Percentiles rank a stretch among this genome's conserved stretches.
phyloP scores from a whole-genome alignment of 2,797 vertebrate species.

The Pristis pectinata region DNA sequence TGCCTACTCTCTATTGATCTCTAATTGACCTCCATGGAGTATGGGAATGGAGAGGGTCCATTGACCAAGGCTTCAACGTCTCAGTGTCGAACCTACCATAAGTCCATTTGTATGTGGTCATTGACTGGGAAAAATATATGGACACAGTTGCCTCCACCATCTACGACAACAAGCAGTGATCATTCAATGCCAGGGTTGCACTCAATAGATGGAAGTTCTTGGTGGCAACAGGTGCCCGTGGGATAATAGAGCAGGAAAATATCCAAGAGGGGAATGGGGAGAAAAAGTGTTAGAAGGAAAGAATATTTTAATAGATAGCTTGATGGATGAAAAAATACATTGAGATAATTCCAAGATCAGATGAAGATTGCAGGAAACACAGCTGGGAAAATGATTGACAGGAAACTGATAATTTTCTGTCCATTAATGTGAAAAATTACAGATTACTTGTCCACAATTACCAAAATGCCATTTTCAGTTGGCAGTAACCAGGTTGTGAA shows the following conservation, averaged over 20 bases:
- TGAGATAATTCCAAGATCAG: background rate
- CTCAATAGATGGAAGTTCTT: background rate
- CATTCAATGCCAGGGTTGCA: background rate
- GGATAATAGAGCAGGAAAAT: background rate
- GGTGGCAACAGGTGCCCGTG: background rate
- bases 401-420: background rate
- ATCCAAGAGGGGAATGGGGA: background rate
- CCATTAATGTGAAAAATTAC: background rate
- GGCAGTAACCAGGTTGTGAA: background rate
- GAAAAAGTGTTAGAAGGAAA: background rate
- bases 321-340: background rate
- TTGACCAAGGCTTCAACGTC: background rate
- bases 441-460: background rate
- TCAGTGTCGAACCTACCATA: background rate
- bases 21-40: background rate
- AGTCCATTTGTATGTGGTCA: background rate
- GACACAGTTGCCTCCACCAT: background rate
- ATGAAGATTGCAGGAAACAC: background rate
- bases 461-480: background rate
- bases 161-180: background rate
- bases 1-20: background rate
- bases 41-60: background rate
- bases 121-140: background rate
- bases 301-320: background rate
- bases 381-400: background rate